Evolutionary conservation across 2,113 vertebrate genomes (phyloP).

Genomic region (Centropus bengalensis): DNA sequence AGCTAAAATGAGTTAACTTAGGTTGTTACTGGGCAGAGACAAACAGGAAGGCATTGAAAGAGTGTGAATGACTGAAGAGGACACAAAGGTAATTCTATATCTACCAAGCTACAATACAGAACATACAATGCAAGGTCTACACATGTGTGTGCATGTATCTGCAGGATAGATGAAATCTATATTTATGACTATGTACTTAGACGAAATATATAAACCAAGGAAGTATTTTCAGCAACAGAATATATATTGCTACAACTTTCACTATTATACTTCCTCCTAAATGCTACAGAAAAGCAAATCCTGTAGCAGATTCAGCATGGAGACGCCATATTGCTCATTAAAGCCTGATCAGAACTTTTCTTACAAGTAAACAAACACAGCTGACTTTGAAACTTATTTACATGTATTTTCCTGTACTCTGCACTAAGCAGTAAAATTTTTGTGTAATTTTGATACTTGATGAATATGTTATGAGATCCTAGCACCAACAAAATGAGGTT

Average conservation of each 20-base stretch:
- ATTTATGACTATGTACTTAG: not conserved
- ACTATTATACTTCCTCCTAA: not conserved
- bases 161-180: not conserved
- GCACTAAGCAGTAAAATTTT: not conserved
- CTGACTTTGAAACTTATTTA: not conserved
- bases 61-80: not conserved
- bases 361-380: not conserved
- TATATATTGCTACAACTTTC: not conserved
- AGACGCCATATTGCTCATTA: not conserved
- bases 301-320: not conserved
- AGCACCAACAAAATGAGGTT: not conserved
- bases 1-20: not conserved
- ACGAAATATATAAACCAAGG: not conserved
- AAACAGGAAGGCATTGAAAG: not conserved
- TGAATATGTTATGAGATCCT: not conserved
- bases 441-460: not conserved
- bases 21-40: not conserved
- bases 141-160: not conserved
- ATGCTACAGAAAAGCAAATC: not conserved
- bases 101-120: not conserved
- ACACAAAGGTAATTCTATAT: not conserved
- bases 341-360: not conserved
- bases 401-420: not conserved
- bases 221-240: not conserved
- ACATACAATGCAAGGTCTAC: not conserved